Evolutionary conservation across 92 coral and sea anemone genomes (phyloP).

Genomic region (Metridium senile): DNA sequence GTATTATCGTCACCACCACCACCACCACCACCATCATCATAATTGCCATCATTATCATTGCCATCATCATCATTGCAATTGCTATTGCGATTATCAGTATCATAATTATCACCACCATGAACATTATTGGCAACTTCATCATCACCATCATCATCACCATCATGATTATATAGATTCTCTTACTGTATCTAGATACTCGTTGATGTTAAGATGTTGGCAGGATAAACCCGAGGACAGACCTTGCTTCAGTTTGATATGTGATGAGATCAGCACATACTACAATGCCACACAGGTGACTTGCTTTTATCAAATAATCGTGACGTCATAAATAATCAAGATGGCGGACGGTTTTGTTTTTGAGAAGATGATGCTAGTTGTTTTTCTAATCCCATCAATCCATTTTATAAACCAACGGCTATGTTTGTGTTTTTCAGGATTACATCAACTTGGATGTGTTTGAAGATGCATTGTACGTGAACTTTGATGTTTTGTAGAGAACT

Average conservation of each 20-base stretch:
- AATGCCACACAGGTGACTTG: conserved; percentile 15
- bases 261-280: conserved; percentile 11
- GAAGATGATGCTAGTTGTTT: background rate
- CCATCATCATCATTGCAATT: too few relatives aligned
- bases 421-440: conserved; percentile 31
- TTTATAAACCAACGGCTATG: background rate
- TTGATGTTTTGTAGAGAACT: conserved; percentile 19
- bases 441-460: conserved; percentile 34
- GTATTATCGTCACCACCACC: too few relatives aligned
- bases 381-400: background rate
- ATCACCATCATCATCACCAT: too few relatives aligned
- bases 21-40: too few relatives aligned
- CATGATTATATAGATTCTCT: background rate
- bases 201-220: conserved; percentile 46
- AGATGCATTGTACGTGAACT: conserved; percentile 28
- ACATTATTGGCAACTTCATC: too few relatives aligned
- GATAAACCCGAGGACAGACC: conserved; percentile 56
- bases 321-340: background rate
- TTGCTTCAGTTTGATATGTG: conserved; percentile 24
- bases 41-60: too few relatives aligned
- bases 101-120: too few relatives aligned
- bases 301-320: background rate
- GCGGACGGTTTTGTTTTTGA: background rate
- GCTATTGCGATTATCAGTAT: too few relatives aligned
- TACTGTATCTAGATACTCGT: conserved; percentile 38